Conservation (phyloP, 2,797 vertebrate genomes). For the Schizothorax lantsangensis region DNA sequence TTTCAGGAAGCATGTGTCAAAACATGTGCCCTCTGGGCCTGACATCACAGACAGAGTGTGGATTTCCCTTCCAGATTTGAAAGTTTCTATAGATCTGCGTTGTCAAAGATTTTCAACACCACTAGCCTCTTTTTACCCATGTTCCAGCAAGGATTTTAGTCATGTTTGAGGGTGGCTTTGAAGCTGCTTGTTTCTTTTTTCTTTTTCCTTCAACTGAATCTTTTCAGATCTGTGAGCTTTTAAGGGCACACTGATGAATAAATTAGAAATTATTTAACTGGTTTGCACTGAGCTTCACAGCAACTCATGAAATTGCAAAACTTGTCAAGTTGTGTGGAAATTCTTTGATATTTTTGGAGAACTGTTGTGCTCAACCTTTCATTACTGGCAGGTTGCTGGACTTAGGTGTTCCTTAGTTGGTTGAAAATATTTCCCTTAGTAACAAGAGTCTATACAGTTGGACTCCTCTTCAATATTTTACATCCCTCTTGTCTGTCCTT, state of each 20-base stretch:
- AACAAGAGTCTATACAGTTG: conserved; percentile 10
- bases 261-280: neutral
- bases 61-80: neutral
- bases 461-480: conserved; percentile 38
- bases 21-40: neutral
- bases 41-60: conserved; percentile 6
- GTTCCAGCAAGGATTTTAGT: neutral
- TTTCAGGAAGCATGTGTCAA: conserved; percentile 1
- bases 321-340: neutral
- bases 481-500: conserved; percentile 2
- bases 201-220: neutral
- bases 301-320: neutral
- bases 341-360: neutral
- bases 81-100: neutral
- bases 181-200: neutral
- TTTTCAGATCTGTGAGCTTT: conserved; percentile 20
- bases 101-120: conserved; percentile 10
- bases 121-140: neutral
- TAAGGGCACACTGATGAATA: conserved; percentile 14
- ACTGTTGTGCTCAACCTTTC: neutral
- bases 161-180: neutral
- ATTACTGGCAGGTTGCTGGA: conserved; percentile 67
- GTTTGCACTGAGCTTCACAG: neutral
- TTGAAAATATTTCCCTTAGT: conserved; percentile 22
- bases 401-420: conserved; percentile 34